Evolutionary conservation across 1,140 invertebrate genomes (phyloP), one percentile per base, ranked within the genome.

Genomic region (Apis florea): DNA sequence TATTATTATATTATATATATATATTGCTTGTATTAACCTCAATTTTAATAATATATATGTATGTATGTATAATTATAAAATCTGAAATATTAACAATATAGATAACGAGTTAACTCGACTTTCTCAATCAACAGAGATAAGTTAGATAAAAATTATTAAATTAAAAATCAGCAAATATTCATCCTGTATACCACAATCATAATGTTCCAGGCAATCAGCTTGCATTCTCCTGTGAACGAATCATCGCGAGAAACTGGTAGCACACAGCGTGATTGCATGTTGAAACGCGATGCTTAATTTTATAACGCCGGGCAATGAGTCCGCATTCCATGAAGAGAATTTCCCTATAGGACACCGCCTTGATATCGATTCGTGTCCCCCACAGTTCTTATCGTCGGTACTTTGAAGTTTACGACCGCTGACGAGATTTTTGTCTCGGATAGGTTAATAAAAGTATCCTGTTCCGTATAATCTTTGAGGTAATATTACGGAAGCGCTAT

Each of bases 401-500:
- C 59, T 86, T 85, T 83, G 85, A 85, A 78, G 70, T 85, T 82
- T 73, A 74, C 53, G 79, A 69, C 54, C 63, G 40, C 3, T 64
- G 4, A 76, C 73, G 47, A 47, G 21, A 53, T 53, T 67, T 77
- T n/a, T 67, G 56, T 31, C 26, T 17, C 47, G 15, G 31, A 6
- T 10, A 9, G 15, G 26, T 53, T 19, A 26, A 69, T 53, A 69
- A 69, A 69, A 19, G 24, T n/a, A n/a, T 12, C 4, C 21, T 49
- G 66, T 47, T 47, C 12, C 12, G 47, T 49, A 40, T 51, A 26
- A 70, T 53, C 24, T 70, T 26, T 12, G 49, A 2, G 9, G 13
- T 13, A 13, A 70, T 26, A 49, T 70, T 53, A 49, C 66, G 40
- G 40, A 15, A 68, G 40, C 31, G 66, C 47, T 49, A 24, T n/a